A percentile compares a stretch with the other conserved stretches of the same genome.
Evolutionary conservation across 1,140 invertebrate genomes (phyloP).

Genomic region (Pentalonia nigronervosa): DNA sequence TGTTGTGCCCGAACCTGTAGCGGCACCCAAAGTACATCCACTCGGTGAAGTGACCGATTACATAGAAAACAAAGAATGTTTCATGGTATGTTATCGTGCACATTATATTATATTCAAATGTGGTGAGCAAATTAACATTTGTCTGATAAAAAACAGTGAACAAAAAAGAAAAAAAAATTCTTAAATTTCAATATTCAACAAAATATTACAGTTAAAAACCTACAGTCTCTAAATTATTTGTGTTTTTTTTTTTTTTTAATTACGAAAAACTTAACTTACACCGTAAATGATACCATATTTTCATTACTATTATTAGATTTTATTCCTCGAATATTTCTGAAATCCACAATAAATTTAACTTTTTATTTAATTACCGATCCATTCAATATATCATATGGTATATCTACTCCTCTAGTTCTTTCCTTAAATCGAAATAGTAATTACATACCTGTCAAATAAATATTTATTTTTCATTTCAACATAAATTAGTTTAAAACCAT

Average conservation of each 20-base stretch:
- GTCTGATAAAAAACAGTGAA: background rate
- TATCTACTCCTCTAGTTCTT: background rate
- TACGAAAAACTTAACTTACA: background rate
- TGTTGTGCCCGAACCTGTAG: conserved; percentile 64
- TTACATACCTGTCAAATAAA: background rate
- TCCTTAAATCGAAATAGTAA: background rate
- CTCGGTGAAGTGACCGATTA: conserved; percentile 81
- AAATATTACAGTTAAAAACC: background rate
- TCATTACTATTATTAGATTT: background rate
- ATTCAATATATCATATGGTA: no score
- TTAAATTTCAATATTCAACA: background rate
- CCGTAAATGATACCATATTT: no score
- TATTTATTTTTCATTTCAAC: background rate
- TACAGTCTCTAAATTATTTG: no score
- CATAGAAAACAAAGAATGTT: conserved; percentile 84
- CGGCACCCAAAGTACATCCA: conserved; percentile 74
- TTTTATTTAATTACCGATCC: background rate
- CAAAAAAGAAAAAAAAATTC: background rate
- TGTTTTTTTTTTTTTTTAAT: no score
- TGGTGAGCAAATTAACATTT: background rate
- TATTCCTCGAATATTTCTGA: background rate
- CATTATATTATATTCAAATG: background rate
- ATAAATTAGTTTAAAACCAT: background rate
- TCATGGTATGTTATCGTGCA: conserved; percentile 66
- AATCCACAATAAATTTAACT: background rate